Percentiles rank a stretch among this genome's conserved stretches.
These are phyloP conservation scores for Resseliella maxima DNA, from an alignment of 2,888 invertebrate species.

Conservation along the genomic window DNA sequence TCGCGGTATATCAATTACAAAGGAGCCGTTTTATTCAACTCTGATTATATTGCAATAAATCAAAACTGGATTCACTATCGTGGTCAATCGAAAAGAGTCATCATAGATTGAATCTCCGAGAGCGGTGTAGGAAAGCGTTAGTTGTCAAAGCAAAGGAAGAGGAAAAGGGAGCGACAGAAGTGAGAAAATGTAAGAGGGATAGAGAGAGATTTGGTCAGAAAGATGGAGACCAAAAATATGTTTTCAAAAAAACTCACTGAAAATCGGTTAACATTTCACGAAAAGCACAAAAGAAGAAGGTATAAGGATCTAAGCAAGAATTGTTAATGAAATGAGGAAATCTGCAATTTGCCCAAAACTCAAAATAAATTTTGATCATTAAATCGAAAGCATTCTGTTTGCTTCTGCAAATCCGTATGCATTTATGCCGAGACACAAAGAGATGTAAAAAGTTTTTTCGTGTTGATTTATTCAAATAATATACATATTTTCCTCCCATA, in stretches of 20 bases:
- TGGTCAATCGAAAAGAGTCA: constrained; percentile 26
- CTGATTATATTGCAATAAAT: constrained; percentile 55
- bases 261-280: no score
- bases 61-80: constrained; percentile 52
- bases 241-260: no score
- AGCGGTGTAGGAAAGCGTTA: no score
- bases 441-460: not conserved
- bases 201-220: no score
- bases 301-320: no score
- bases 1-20: constrained; percentile 55
- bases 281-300: no score
- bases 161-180: no score
- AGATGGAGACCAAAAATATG: no score
- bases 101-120: no score
- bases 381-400: not conserved
- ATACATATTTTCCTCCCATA: constrained; percentile 38
- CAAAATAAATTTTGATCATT: not conserved
- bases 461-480: constrained; percentile 28
- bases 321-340: no score
- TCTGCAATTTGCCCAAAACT: not conserved
- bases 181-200: no score
- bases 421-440: not conserved
- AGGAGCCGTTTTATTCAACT: constrained; percentile 54
- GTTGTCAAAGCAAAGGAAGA: no score
- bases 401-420: constrained; percentile 6